Percentiles rank a stretch among this genome's conserved stretches.
Conservation (phyloP, 2,113 vertebrate genomes). For the Mesoclemmys tuberculata region DNA sequence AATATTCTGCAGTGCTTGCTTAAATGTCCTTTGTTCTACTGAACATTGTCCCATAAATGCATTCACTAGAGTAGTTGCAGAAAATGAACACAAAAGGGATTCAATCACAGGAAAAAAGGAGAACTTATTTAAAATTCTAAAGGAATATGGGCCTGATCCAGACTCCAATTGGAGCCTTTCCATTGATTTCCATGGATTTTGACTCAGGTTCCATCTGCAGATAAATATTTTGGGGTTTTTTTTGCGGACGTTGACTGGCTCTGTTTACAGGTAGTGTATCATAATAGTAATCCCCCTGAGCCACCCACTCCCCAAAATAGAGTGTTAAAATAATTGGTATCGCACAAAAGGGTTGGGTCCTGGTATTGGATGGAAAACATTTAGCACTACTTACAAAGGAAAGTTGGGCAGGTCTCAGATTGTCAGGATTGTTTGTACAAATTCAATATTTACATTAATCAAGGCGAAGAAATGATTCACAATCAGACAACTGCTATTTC, state of each 20-base stretch:
- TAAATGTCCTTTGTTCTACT: not conserved
- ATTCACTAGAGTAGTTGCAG: not conserved
- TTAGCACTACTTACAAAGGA: slow-evolving; percentile 41
- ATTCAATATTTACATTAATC: slow-evolving; percentile 58
- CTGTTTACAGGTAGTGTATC: not conserved
- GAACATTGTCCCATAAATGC: not conserved
- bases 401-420: slow-evolving; percentile 64
- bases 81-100: fast-evolving
- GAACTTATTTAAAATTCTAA: slow-evolving; percentile 8
- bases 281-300: not conserved
- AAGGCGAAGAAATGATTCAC: slow-evolving; percentile 68
- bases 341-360: not conserved
- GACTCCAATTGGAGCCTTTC: not conserved
- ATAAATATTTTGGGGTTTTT: not conserved
- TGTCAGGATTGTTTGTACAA: slow-evolving; percentile 62
- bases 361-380: slow-evolving; percentile 49
- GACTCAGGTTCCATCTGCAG: not conserved
- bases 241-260: not conserved
- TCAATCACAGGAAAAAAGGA: not conserved
- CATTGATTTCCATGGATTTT: not conserved
- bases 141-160: not conserved
- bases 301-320: slow-evolving; percentile 17
- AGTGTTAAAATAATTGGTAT: slow-evolving; percentile 53
- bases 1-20: not conserved
- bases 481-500: slow-evolving; percentile 46